Percentiles rank a stretch among this genome's conserved stretches.
Conservation (phyloP, 2,888 invertebrate genomes). For the Drosophila antonietae region DNA sequence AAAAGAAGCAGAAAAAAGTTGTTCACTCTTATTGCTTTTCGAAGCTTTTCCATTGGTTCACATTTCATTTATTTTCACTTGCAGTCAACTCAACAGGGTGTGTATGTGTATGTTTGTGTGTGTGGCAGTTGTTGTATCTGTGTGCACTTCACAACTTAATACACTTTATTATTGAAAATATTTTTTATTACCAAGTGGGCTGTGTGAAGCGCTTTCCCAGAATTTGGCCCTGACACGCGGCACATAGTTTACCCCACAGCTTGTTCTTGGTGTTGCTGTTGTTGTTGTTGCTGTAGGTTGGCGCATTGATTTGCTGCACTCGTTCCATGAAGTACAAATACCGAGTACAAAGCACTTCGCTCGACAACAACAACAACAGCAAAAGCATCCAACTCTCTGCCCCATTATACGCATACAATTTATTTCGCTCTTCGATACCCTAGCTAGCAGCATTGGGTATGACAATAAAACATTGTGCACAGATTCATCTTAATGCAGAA, state of each 20-base stretch:
- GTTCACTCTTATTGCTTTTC: slow-evolving; percentile 76
- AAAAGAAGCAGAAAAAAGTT: slow-evolving; percentile 47
- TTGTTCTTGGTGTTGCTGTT: slow-evolving; percentile 29
- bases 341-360: slow-evolving; percentile 53
- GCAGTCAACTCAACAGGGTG: slow-evolving; percentile 44
- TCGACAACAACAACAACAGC: slow-evolving; percentile 25
- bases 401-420: slow-evolving; percentile 33
- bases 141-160: slow-evolving; percentile 78
- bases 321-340: slow-evolving; percentile 62
- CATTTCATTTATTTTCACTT: slow-evolving; percentile 80
- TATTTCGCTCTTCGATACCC: slow-evolving; percentile 33
- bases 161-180: slow-evolving; percentile 81
- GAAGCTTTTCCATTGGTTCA: slow-evolving; percentile 76
- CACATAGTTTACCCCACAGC: slow-evolving; percentile 49
- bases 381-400: slow-evolving; percentile 24
- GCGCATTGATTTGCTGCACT: slow-evolving; percentile 76
- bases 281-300: slow-evolving; percentile 38
- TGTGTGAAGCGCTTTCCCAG: slow-evolving; percentile 59
- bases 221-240: slow-evolving; percentile 77
- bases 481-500: neutral
- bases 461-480: neutral
- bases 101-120: slow-evolving; percentile 12
- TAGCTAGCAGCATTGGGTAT: neutral
- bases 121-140: slow-evolving; percentile 31
- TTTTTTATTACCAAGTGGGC: slow-evolving; percentile 78